These are phyloP conservation scores for Lemur catta DNA, from an alignment of 2,797 vertebrate species.

Conservation along the genomic window DNA sequence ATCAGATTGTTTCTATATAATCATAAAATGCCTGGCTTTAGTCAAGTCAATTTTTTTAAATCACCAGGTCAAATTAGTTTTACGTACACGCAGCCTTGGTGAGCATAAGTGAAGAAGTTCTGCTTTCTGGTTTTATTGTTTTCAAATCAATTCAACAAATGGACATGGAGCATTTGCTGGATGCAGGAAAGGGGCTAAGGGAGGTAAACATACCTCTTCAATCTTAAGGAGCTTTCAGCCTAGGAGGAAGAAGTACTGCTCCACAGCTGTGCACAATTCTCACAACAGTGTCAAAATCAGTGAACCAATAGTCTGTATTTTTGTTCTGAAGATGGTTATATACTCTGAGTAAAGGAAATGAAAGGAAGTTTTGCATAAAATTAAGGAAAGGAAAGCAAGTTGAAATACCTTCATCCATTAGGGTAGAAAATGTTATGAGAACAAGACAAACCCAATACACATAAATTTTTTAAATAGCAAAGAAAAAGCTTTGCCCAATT, in stretches of 20 bases:
- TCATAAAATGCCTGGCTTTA: background rate
- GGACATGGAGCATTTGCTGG: background rate
- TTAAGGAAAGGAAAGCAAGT: background rate
- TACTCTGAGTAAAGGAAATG: slow-evolving; percentile 7
- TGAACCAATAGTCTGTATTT: background rate
- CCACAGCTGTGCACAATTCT: background rate
- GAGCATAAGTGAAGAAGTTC: background rate
- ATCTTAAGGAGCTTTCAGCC: background rate
- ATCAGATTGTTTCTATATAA: background rate
- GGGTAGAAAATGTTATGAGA: background rate
- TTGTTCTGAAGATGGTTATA: background rate
- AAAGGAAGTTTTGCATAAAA: slow-evolving; percentile 11
- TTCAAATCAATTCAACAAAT: background rate
- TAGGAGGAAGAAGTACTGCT: background rate
- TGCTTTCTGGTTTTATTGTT: background rate
- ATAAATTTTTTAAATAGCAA: background rate
- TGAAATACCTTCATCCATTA: background rate
- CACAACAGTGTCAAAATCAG: background rate
- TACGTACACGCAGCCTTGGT: background rate
- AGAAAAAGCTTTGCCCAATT: background rate
- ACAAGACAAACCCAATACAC: background rate
- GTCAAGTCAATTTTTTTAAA: background rate
- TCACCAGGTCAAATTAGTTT: background rate
- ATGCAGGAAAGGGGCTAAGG: background rate
- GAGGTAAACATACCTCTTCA: background rate